A percentile compares a stretch with the other conserved stretches of the same genome.
These are phyloP conservation scores for Rhabditoides inermis DNA, from an alignment of 2,888 invertebrate species.

Conservation along the genomic window DNA sequence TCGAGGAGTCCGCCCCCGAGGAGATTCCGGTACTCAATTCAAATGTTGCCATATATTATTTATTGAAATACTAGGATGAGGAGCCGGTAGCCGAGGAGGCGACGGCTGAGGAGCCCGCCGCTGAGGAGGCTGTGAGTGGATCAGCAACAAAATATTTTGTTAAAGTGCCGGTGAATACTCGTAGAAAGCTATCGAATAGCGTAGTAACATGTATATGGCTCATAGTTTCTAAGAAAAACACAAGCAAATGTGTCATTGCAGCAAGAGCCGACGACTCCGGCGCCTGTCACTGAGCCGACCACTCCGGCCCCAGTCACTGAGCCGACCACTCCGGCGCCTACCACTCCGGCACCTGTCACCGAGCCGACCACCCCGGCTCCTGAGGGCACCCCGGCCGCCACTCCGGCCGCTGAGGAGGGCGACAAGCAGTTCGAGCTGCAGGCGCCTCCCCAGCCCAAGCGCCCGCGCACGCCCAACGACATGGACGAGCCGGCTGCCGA, in stretches of 20 bases:
- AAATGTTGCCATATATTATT: too few relatives aligned
- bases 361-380: conserved; percentile 4
- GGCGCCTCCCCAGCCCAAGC: conserved; percentile 46
- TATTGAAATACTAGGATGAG: conserved; percentile 2
- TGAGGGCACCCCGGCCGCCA: conserved; percentile 9
- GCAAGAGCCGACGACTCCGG: background rate
- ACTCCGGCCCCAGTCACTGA: conserved; percentile 4
- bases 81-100: conserved; percentile 7
- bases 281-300: background rate
- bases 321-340: conserved; percentile 4
- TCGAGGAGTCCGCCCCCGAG: too few relatives aligned
- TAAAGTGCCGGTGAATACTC: too few relatives aligned
- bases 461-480: conserved; percentile 48
- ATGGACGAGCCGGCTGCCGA: conserved; percentile 22
- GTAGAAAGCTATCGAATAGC: too few relatives aligned
- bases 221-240: conserved; percentile 7
- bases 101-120: conserved; percentile 17
- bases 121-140: conserved; percentile 7
- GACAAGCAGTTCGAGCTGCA: conserved; percentile 44
- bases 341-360: conserved; percentile 14
- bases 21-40: too few relatives aligned
- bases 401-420: conserved; percentile 15
- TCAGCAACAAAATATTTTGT: too few relatives aligned
- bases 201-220: conserved; percentile 5
- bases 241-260: conserved; percentile 7